Base-by-base conservation (phyloP, 2,113 vertebrate genomes). In the Fulica atra region DNA sequence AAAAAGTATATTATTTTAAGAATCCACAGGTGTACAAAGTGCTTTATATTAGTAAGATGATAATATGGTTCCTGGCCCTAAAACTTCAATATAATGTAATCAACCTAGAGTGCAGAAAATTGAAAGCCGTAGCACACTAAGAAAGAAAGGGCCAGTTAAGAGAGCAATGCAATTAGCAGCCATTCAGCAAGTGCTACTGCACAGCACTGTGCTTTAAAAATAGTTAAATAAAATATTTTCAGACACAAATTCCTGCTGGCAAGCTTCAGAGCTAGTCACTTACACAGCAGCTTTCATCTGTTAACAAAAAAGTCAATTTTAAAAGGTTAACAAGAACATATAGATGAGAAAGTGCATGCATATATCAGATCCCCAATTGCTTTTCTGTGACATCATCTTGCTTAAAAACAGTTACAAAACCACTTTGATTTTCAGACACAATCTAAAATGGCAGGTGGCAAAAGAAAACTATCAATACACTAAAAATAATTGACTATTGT, bases 231-330 rank as follows among this genome's bases (percentile, higher is more conserved):
- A 88, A 83, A 90, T n/a, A 11, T 81, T 70, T 16, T 77, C 0
- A 0, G 83, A 91, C 36, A 76, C 54, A 86, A 81, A 86, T 60
- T 70, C 76, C 86, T 86, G 59, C 76, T 71, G 69, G 68, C 46
- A 93, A 91, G 64, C 54, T 91, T 93, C 56, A 80, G 36, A 92
- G 89, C 59, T 63, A 96, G 73, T 79, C 48, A 95, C 46, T 93
- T 73, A 84, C 64, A 81, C 23, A 81, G 61, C 70, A 82, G 24
- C 63, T 88, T 94, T 94, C 61, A 89, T 54, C 33, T 88, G 38
- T 64, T 85, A 85, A 84, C 21, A 79, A 93, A 91, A 54, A 86
- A 84, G 44, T 56, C 26, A 33, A 74, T 64, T 92, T 73, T 74
- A 86, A 92, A 92, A 94, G 65, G 56, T 82, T 96, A 93, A 71